Evolutionary conservation across 2,797 vertebrate genomes (phyloP).

Genomic region (Sardinella longiceps): DNA sequence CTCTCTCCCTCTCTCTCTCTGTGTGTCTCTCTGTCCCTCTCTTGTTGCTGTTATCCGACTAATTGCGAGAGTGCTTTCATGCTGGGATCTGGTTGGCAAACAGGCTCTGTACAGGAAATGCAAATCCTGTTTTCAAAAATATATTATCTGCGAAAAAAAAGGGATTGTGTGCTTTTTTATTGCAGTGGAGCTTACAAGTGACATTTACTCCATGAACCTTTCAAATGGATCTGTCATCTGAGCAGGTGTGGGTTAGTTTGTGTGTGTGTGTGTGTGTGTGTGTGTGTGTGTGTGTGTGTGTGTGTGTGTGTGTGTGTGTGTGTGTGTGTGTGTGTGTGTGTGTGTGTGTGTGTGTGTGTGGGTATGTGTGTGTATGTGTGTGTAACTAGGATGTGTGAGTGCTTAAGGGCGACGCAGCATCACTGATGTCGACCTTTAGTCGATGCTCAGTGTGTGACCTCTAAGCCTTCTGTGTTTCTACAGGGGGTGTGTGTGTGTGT

Average conservation of each 20-base stretch:
- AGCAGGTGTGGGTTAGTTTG: neutral
- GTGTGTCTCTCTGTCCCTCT: too few relatives aligned
- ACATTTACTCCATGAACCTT: neutral
- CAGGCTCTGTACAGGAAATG: neutral
- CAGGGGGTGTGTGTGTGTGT: neutral
- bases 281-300: neutral
- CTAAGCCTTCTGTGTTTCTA: too few relatives aligned
- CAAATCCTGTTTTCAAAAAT: neutral
- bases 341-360: slow-evolving; percentile 15
- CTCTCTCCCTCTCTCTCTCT: too few relatives aligned
- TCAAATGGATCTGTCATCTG: neutral
- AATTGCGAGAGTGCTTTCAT: neutral
- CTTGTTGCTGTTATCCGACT: neutral
- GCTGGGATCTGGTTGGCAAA: neutral
- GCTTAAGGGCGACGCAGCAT: too few relatives aligned
- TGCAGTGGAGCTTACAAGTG: neutral
- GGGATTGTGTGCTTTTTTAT: neutral
- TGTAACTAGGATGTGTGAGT: neutral
- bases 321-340: neutral
- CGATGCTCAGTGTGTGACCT: neutral
- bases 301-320: neutral
- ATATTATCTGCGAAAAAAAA: neutral
- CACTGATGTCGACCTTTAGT: too few relatives aligned
- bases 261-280: neutral
- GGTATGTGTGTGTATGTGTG: slow-evolving; percentile 2